Evolutionary conservation across 2,113 vertebrate genomes (phyloP), one percentile per base, ranked within the genome.

Genomic region (Pandion haliaetus): DNA sequence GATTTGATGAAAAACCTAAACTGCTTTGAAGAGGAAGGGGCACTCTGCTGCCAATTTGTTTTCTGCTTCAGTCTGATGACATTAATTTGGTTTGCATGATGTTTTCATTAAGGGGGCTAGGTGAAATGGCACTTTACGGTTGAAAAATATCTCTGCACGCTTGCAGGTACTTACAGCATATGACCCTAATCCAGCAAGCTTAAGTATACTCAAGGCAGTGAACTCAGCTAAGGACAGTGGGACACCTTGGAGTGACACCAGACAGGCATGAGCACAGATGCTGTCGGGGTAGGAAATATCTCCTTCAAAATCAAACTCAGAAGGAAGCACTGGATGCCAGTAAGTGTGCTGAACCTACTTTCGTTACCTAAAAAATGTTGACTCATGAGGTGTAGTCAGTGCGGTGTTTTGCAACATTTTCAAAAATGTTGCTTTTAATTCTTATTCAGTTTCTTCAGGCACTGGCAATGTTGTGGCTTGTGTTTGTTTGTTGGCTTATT

Each of bases 11-110:
- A 71, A 92, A 86, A 7, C 32, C 16, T 42, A 10, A 88, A 40
- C 38, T 20, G 0, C 26, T 83, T 15, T 14, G 29, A 34, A 47
- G 42, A 52, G 0, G 0, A 40, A 71, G 50, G 19, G 4, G 4
- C 15, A 9, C 28, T 18, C 26, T 13, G 52, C 55, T n/a, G 59
- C 45, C 6, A 2, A 10, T 42, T 62, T 26, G 8, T 31, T 24
- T 55, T 47, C 54, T 45, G 65, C 54, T 69, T 38, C 67, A 76
- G 40, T 54, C 67, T 15, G 50, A 57, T 40, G 90, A 7, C 63
- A 40, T 55, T 63, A 61, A 47, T 23, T 57, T 63, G 73, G 29
- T 71, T 55, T 47, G 31, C 67, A 52, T 6, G 42, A 61, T 32
- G 61, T 71, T 49, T 78, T 71, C 73, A 79, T 82, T 34, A 79